Evolutionary conservation across 2,888 invertebrate genomes (phyloP).

Genomic region (Lasioglossum leucozonium): DNA sequence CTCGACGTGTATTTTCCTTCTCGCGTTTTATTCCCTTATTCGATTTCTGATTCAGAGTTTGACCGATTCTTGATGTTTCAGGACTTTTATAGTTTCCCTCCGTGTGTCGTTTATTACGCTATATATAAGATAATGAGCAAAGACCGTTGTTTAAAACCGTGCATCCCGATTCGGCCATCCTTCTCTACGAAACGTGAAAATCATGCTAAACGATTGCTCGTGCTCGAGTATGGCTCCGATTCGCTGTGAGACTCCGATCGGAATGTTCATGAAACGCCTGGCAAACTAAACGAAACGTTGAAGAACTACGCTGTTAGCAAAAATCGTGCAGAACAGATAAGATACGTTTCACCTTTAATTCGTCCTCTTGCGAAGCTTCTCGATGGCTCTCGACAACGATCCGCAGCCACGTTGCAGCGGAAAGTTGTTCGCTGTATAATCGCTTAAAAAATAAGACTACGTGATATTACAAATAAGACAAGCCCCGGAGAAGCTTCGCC

Average conservation of each 20-base stretch:
- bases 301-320: not conserved
- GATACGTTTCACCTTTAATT: not conserved
- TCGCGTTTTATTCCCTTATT: not conserved
- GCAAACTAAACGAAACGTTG: not conserved
- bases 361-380: not conserved
- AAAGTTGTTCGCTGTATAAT: slow-evolving; percentile 6
- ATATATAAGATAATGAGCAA: not conserved
- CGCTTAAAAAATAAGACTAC: slow-evolving; percentile 15
- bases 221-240: not conserved
- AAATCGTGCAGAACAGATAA: not conserved
- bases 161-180: not conserved
- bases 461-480: slow-evolving; percentile 5
- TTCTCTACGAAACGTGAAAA: not conserved
- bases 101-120: not conserved
- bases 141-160: not conserved
- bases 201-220: not conserved
- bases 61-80: not conserved
- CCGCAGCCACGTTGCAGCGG: not conserved
- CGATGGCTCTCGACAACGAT: not conserved
- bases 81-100: not conserved
- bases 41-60: not conserved
- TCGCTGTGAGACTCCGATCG: not conserved
- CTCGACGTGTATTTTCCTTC: not conserved
- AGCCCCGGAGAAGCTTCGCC: not conserved
- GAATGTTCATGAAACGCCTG: not conserved